Evolutionary conservation across 2,888 invertebrate species (phyloP), one percentile per base, ranked within the genome.

Genomic region (Daptonema setosum): DNA sequence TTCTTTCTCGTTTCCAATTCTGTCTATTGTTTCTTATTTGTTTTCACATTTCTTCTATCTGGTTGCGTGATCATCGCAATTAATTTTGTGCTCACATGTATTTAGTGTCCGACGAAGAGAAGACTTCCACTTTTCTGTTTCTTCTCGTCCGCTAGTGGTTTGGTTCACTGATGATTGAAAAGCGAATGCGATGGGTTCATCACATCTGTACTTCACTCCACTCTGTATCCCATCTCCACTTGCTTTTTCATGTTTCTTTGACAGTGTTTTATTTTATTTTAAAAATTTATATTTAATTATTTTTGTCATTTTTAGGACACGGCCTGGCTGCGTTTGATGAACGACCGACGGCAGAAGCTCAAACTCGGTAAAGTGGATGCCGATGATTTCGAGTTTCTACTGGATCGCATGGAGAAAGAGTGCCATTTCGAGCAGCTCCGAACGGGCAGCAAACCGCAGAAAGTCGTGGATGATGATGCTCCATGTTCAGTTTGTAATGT

Each of bases 331-430:
- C 78, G 81, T 41, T 78, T 87, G 56, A 81, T 90, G 62, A 95
- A 97, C 71, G 83, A 85, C 64, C 79, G 80, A 63, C 78, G 95
- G 11, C 50, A 24, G n/a, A 20, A 1, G 3, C 5, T 14, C 1
- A 20, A 28, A 14, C 53, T 77, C 79, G 56, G 65, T 29, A 48
- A 79, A 0, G 82, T 95, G n/a, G 80, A 82, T 47, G 83, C 87
- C 28, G 87, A 88, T 68, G 83, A 83, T 0, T 80, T 97, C 70
- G 95, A 97, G 71, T 73, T 87, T n/a, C 74, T 95, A 1, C 93
- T 97, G 88, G 95, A 97, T 73, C 79, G 93, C 57, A 75, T 97
- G 63, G 95, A 97, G 70, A 97, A 97, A 72, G 93, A 93, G 71
- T 91, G 91, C 1, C 87, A 87, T 71, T 91, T 91, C 71, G 87